A percentile compares a stretch with the other conserved stretches of the same genome.
phyloP scores from a whole-genome alignment of 2,113 vertebrate species.

The Prinia subflava region DNA sequence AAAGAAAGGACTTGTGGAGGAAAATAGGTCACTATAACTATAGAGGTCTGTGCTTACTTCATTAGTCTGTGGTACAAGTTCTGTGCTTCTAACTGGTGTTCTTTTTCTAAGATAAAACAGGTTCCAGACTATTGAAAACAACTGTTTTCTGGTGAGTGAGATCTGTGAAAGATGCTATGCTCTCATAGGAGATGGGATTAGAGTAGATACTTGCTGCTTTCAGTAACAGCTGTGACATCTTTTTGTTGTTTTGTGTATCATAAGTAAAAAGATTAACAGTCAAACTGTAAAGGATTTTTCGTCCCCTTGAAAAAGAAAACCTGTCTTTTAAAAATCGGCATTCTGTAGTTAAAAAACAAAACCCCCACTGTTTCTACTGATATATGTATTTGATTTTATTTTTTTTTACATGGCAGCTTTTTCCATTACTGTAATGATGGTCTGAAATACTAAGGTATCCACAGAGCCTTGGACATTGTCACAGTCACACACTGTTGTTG shows the following conservation, averaged over 20 bases:
- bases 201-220: not conserved
- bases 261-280: not conserved
- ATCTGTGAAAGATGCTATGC: not conserved
- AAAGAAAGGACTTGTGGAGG: not conserved
- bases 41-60: not conserved
- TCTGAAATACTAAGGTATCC: not conserved
- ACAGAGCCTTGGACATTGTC: not conserved
- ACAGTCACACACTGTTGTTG: not conserved
- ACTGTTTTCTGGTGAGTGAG: not conserved
- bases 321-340: not conserved
- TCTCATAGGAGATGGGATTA: not conserved
- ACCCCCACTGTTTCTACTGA: not conserved
- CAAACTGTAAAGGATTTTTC: not conserved
- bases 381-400: not conserved
- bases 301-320: not conserved
- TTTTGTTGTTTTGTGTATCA: not conserved
- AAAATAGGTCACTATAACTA: not conserved
- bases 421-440: not conserved
- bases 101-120: not conserved
- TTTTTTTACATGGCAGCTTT: not conserved
- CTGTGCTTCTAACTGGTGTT: not conserved
- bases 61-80: not conserved
- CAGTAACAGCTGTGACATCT: not conserved
- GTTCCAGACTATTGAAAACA: not conserved
- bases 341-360: not conserved